Evolutionary conservation across 2,888 invertebrate species (phyloP).

Genomic region (Tortrix viridana): DNA sequence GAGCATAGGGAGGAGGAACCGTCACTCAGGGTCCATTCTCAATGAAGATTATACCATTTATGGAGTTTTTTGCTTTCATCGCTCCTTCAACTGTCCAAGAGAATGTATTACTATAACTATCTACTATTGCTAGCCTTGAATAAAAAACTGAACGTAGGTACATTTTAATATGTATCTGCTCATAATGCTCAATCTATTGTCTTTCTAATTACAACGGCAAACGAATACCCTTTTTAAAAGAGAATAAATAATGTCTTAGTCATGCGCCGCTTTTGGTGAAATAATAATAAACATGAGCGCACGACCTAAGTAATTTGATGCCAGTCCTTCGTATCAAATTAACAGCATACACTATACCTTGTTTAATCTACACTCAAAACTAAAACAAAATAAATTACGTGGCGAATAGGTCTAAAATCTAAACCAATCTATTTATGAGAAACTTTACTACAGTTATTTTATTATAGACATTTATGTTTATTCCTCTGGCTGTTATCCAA

Average conservation of each 20-base stretch:
- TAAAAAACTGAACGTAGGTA: too few relatives aligned
- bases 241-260: not conserved
- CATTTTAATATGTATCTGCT: not conserved
- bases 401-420: slow-evolving; percentile 1
- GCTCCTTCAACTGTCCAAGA: slow-evolving; percentile 5
- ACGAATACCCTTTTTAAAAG: not conserved
- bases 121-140: too few relatives aligned
- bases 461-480: slow-evolving; percentile 27
- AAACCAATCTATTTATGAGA: slow-evolving; percentile 20
- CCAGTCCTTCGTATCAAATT: slow-evolving; percentile 19
- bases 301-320: slow-evolving; percentile 17
- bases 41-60: slow-evolving; percentile 58
- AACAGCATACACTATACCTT: slow-evolving; percentile 10
- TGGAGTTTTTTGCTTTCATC: slow-evolving; percentile 3
- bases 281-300: slow-evolving; percentile 13
- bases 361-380: slow-evolving; percentile 4
- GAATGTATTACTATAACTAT: not conserved
- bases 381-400: slow-evolving; percentile 22
- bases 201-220: too few relatives aligned
- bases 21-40: slow-evolving; percentile 60
- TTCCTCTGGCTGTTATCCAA: slow-evolving; percentile 22
- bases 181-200: not conserved
- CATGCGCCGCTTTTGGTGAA: slow-evolving; percentile 23
- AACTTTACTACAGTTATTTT: slow-evolving; percentile 16
- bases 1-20: slow-evolving; percentile 50